Percentiles rank a stretch among this genome's conserved stretches.
These are phyloP conservation scores for Hipparchia sbordonii DNA, from an alignment of 2,888 invertebrate species.

Conservation along the genomic window DNA sequence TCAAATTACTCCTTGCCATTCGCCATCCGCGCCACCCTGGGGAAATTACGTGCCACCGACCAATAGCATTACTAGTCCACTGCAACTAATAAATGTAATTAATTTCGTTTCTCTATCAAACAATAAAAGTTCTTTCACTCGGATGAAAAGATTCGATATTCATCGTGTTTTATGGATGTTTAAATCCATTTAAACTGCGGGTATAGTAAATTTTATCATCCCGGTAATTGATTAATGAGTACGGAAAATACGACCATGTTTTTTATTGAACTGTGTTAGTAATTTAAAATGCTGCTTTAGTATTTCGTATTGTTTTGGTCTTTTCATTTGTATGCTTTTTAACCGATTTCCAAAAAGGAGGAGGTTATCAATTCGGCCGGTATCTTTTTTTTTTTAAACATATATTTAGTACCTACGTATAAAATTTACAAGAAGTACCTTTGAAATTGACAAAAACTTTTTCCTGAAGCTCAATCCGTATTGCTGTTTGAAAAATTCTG, in stretches of 20 bases:
- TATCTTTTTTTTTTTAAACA: no score
- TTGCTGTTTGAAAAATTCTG: no score
- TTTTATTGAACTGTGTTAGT: not conserved
- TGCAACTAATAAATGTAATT: constrained; percentile 65
- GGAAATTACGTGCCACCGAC: constrained; percentile 66
- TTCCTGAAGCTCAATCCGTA: not conserved
- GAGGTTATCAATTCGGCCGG: no score
- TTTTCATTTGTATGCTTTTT: no score
- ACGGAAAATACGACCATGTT: not conserved
- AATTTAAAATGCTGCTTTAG: not conserved
- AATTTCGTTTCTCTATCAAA: constrained; percentile 47
- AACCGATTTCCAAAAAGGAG: no score
- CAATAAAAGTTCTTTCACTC: constrained; percentile 24
- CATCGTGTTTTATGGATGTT: not conserved
- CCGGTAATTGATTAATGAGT: not conserved
- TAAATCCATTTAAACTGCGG: not conserved
- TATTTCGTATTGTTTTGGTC: not conserved
- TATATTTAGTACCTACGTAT: no score
- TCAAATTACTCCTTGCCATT: constrained; percentile 42
- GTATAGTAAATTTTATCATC: not conserved
- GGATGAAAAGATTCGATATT: not conserved
- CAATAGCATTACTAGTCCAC: constrained; percentile 55
- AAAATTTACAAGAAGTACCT: no score
- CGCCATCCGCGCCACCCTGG: constrained; percentile 55
- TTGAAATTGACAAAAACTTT: not conserved